Evolutionary conservation across 1,140 invertebrate genomes (phyloP), one percentile per base, ranked within the genome.

Genomic region (Hypothenemus hampei): DNA sequence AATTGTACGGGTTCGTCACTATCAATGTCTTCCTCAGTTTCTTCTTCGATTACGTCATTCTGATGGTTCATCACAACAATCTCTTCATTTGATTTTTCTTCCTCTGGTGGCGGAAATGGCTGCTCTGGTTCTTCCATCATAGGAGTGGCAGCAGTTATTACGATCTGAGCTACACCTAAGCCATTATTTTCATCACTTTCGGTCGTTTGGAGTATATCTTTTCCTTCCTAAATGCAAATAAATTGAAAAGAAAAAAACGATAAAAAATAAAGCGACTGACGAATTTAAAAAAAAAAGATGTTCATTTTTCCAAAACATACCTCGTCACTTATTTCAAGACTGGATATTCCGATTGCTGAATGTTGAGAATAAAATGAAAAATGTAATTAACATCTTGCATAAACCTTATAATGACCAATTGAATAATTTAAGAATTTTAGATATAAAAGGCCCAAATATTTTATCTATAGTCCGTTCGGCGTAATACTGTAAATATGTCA

Each of bases 61-160:
- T 50, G 16, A 51, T 59, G 16, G 23, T 58, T 46, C 48, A 37
- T 20, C 58, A 68, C 70, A 62, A 71, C 33, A 56, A 68, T 67
- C 65, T 75, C 73, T 68, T 75, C 52, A n/a, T n/a, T n/a, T n/a
- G n/a, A n/a, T n/a, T n/a, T n/a, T 67, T 75, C 72, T 68, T 75
- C 49, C 10, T 56, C 69, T 49, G 71, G 68, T 16, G 76, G 75
- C 20, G 82, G 82, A 69, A 85, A 87, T 3, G 81, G 77, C 45
- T 79, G 78, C 23, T 86, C 84, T 4, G 80, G 74, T 59, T 90
- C 86, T 71, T 92, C 89, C 60, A 81, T 74, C 86, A 90, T 89
- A 18, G 89, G 90, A 4, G 90, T 92, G 35, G 90, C 89, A 18
- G 88, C 88, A 11, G 89, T 92, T 66, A 93, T 91, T 5, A 91